phyloP scores from a whole-genome alignment of 2,113 vertebrate genomes.

The Phaethornis superciliosus region DNA sequence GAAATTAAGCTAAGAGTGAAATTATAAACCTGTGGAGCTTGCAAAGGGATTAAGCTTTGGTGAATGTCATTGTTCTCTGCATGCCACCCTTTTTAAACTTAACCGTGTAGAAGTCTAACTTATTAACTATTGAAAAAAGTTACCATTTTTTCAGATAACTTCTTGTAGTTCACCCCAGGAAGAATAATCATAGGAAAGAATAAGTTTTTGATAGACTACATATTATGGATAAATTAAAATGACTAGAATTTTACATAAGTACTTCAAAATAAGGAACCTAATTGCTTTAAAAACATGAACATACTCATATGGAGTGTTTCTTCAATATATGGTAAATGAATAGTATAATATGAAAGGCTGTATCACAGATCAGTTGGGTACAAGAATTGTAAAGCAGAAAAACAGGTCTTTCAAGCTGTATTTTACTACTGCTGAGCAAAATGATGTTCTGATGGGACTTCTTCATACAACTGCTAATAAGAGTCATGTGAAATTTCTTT shows the following conservation, averaged over 20 bases:
- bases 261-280: background rate
- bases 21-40: background rate
- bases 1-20: background rate
- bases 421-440: background rate
- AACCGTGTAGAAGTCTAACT: background rate
- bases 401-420: background rate
- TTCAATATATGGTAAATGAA: background rate
- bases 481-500: background rate
- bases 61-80: background rate
- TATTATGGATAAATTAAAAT: background rate
- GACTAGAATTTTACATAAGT: background rate
- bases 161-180: background rate
- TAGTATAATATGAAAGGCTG: background rate
- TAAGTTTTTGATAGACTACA: background rate
- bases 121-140: background rate
- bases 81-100: background rate
- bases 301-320: background rate
- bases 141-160: background rate
- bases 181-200: background rate
- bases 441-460: background rate
- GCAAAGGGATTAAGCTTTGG: background rate
- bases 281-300: background rate
- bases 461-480: background rate
- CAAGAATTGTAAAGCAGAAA: background rate
- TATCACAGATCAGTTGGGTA: fast-evolving